phyloP scores from a whole-genome alignment of 2,113 vertebrate species.

The Lophura nycthemera region DNA sequence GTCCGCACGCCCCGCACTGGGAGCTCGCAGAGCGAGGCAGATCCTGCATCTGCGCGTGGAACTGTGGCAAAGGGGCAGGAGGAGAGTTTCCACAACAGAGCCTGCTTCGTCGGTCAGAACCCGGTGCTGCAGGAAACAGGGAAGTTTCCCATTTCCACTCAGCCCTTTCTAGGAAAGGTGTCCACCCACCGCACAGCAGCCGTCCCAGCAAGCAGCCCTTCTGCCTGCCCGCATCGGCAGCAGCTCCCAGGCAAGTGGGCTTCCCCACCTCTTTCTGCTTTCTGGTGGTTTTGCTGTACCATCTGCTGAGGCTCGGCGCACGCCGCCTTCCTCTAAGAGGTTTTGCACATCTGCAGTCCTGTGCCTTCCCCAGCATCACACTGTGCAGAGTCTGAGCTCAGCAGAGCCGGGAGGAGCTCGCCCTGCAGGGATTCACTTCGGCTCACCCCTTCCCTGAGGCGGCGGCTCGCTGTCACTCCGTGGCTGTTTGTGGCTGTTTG shows the following conservation, averaged over 20 bases:
- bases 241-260: not conserved
- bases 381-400: not conserved
- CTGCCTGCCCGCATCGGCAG: no score
- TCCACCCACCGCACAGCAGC: not conserved
- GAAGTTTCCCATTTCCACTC: accelerated
- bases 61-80: not conserved
- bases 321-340: not conserved
- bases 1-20: accelerated
- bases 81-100: not conserved
- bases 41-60: not conserved
- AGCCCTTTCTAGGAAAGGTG: not conserved
- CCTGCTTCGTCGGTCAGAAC: not conserved
- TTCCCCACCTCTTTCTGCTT: not conserved
- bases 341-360: not conserved
- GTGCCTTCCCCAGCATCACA: accelerated
- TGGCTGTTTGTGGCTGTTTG: not conserved
- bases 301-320: not conserved
- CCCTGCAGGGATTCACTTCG: no score
- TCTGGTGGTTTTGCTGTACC: not conserved
- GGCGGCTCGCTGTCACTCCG: no score
- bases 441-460: no score
- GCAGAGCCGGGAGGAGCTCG: accelerated
- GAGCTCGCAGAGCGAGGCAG: accelerated
- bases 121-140: not conserved
- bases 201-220: no score